A percentile compares a stretch with the other conserved stretches of the same genome.
phyloP scores from a whole-genome alignment of 92 coral and sea anemone genomes.

The Isaurus tuberculatus region DNA sequence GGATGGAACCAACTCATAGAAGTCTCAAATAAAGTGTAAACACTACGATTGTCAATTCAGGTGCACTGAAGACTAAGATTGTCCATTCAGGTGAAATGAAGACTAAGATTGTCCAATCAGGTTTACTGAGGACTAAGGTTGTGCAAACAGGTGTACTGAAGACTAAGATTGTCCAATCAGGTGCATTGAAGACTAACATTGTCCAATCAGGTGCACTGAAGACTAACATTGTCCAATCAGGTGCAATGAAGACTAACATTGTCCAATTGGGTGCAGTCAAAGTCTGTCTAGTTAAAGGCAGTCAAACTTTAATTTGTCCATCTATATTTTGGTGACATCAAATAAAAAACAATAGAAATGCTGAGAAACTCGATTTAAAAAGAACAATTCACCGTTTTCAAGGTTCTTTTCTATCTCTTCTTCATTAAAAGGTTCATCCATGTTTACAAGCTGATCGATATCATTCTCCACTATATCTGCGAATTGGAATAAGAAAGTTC shows the following conservation, averaged over 20 bases:
- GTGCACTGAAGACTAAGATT: too few relatives aligned
- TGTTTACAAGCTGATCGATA: constrained; percentile 49
- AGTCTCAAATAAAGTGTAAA: too few relatives aligned
- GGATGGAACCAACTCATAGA: too few relatives aligned
- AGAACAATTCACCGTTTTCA: neutral
- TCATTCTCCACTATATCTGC: constrained; percentile 50
- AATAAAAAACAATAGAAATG: neutral
- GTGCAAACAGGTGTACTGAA: neutral
- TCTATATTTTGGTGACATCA: too few relatives aligned
- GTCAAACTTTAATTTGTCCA: too few relatives aligned
- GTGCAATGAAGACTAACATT: neutral
- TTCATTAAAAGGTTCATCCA: constrained; percentile 74
- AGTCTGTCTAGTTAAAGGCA: too few relatives aligned
- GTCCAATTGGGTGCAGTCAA: too few relatives aligned
- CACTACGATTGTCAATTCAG: too few relatives aligned
- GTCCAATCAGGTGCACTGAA: too few relatives aligned
- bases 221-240: neutral
- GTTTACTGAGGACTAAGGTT: too few relatives aligned
- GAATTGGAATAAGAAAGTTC: neutral
- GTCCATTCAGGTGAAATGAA: too few relatives aligned
- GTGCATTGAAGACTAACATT: neutral
- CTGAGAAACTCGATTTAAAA: neutral
- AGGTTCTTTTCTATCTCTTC: constrained; percentile 71
- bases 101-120: too few relatives aligned
- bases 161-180: neutral